Base-by-base conservation (phyloP, 1,140 invertebrate genomes). In the Cheumatopsyche charites region DNA sequence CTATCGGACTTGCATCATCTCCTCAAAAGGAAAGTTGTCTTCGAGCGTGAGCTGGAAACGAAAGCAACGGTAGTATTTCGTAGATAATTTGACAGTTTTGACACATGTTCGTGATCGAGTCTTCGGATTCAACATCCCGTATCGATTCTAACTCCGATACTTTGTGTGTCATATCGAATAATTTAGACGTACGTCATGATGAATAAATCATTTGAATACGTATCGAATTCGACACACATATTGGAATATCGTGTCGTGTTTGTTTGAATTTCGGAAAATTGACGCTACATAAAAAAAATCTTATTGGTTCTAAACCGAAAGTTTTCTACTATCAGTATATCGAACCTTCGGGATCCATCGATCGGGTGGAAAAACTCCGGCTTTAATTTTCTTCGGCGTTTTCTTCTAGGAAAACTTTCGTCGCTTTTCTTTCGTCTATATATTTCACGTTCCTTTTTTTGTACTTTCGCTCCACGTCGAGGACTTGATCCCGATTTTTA, bases 401-500 rank as follows among this genome's bases (percentile, higher is more conserved):
- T 52, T 19, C 17, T 21, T 21, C 17, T 52, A 9, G 23, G 23
- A 58, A 58, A 58, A 58, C 55, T 58, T 58, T 58, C 23, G 7
- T 25, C 55, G 47, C 15, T 52, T 52, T 52, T 52, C 47, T 52
- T 36, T 36, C 29, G 29, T 36, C 29, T 36, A 36, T 36, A 36
- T 36, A 36, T 36, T 36, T 36, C 29, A 4, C 19, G 6, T 58
- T 23, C 12, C 17, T 58, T 58, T 58, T 58, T 25, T 58, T 12
- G 23, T 58, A 17, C 11, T 23, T 58, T 58, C 29, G 29, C 21
- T 25, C 55, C 17, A 25, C 55, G 19, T 58, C 4, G 55, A 58
- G 55, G 55, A 58, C 55, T 58, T 58, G 55, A 58, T 58, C 55
- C 55, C 55, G 55, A 58, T 58, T 58, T 58, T 58, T 58, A 58